These are phyloP conservation scores for Coleophora deauratella DNA, from an alignment of 2,888 invertebrate species.

Conservation along the genomic window DNA sequence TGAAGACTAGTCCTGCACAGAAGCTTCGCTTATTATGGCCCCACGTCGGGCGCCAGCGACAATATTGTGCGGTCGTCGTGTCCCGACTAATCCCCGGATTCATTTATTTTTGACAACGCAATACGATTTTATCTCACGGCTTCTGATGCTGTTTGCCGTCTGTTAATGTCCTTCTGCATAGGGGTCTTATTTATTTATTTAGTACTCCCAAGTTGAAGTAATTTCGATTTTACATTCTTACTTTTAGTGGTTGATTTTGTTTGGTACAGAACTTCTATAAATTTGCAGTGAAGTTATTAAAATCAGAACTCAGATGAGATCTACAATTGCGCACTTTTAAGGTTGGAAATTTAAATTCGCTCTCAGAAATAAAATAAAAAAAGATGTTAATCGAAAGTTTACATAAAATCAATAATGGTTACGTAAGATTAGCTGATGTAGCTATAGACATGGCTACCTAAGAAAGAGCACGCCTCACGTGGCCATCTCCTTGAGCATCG, in stretches of 20 bases:
- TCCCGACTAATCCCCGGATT: conserved; percentile 71
- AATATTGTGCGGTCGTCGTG: conserved; percentile 67
- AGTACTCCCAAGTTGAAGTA: conserved; percentile 57
- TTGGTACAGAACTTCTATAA: conserved; percentile 22
- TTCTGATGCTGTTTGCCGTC: conserved; percentile 73
- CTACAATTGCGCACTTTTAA: no score
- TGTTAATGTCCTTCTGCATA: conserved; percentile 65
- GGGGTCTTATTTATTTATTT: conserved; percentile 67
- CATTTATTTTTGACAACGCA: conserved; percentile 75
- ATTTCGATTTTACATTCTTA: conserved; percentile 61
- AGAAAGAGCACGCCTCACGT: conserved; percentile 19
- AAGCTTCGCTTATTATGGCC: conserved; percentile 52
- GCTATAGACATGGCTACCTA: no score
- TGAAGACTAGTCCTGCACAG: conserved; percentile 15
- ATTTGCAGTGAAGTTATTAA: no score
- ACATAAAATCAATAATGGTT: no score
- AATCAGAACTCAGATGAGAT: no score
- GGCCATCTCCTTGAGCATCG: conserved; percentile 20
- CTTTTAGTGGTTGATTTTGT: conserved; percentile 55
- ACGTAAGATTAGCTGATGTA: no score
- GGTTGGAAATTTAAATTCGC: no score
- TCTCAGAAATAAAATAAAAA: no score
- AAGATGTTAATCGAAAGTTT: no score
- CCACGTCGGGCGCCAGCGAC: conserved; percentile 57
- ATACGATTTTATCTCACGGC: conserved; percentile 74